Base-by-base conservation (phyloP, 2,797 vertebrate genomes). In the Iguana delicatissima region DNA sequence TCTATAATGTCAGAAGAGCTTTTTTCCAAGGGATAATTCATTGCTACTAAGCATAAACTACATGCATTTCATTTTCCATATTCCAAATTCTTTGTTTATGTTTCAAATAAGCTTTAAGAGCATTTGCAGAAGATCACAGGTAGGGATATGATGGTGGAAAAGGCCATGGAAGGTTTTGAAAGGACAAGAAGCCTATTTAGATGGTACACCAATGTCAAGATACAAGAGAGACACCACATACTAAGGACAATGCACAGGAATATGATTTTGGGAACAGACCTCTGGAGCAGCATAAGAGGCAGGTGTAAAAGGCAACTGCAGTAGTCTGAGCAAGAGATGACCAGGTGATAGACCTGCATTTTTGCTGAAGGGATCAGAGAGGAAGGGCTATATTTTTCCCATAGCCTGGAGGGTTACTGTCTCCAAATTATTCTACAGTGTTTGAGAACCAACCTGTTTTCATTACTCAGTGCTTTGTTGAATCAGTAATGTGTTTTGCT, bases 11-110 rank as follows among this genome's bases (percentile, higher is more conserved):
- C 92, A 82, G 35, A 50, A 80, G 81, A 92, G 77, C 77, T 74
- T 20, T 87, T 82, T 90, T 88, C 82, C 9, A 20, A 73, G 74
- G 64, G 52, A 93, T 84, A 91, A 85, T 89, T 77, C 5, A 20
- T 50, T 20, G n/a, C 57, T 82, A 20, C 80, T 62, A 0, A 0
- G 0, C 59, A 18, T 67, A 24, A 22, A 35, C 82, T 46, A 14
- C 14, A 38, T 62, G 22, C 24, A 50, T 72, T 85, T 85, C n/a
- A 4, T 35, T 86, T 35, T 26, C 26, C 5, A n/a, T 3, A 59
- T 59, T 18, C 16, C 59, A 59, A 59, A 59, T 59, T 20, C 59
- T 18, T 59, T 59, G 59, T 59, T 59, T 18, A 59, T 18, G 16
- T 35, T 35, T n/a, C 26, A 16, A 5, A 72, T 81, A 64, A 42